A percentile compares a stretch with the other conserved stretches of the same genome.
Conservation (phyloP, 2,113 vertebrate species). For the Ciconia stormi region DNA sequence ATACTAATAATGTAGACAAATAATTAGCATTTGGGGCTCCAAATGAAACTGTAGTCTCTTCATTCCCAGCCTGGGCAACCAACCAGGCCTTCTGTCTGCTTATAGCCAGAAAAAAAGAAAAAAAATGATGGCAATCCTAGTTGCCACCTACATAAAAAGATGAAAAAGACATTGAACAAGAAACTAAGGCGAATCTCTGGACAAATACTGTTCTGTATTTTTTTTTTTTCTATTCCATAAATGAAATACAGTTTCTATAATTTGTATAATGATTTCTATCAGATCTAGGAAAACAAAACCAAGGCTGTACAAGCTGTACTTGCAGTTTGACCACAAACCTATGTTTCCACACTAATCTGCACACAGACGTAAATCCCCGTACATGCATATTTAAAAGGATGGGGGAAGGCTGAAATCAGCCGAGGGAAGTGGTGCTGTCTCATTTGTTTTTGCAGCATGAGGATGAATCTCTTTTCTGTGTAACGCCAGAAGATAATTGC, state of each 20-base stretch:
- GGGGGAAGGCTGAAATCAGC: not conserved
- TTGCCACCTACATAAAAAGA: not conserved
- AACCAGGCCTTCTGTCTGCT: not conserved
- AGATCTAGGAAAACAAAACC: not conserved
- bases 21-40: not conserved
- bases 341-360: not conserved
- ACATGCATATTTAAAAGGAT: not conserved
- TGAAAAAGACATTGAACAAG: not conserved
- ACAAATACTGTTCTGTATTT: not conserved
- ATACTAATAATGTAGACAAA: not conserved
- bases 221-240: not conserved
- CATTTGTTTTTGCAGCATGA: not conserved
- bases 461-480: not conserved
- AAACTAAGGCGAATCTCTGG: not conserved
- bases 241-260: not conserved
- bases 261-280: not conserved
- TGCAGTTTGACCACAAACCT: not conserved
- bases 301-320: not conserved
- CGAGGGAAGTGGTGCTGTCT: not conserved
- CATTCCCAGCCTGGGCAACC: not conserved
- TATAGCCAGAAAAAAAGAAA: not conserved
- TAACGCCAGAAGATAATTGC: not conserved
- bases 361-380: not conserved
- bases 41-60: not conserved
- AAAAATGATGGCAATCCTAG: fast-evolving